Evolutionary conservation across 2,113 vertebrate genomes (phyloP), one percentile per base, ranked within the genome.

Genomic region (Leptobrachium leishanense): DNA sequence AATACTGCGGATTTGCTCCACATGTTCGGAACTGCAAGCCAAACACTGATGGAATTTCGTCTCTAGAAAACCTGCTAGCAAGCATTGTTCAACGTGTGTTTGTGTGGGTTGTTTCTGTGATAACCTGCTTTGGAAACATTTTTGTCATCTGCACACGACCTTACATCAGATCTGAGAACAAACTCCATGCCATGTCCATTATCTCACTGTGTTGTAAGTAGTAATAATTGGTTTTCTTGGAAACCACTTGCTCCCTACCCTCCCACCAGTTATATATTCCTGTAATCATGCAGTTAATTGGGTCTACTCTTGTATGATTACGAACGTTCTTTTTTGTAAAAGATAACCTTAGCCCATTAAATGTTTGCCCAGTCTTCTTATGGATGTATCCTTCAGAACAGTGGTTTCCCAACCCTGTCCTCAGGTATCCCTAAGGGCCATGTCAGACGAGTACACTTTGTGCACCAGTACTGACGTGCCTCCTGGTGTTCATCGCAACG

Each of bases 181-280:
- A 96, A 82, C 94, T 96, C 39, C 96, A 98, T 0, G 95, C 94
- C 82, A 92, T 97, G 92, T 98, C 95, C 77, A 98, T 99, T 89
- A 94, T 98, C 84, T 98, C 97, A 63, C 95, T 99, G 77, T 99
- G 97, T 91, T 99, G 97, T 99, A 88, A 98, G 96, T 97, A 92
- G 15, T 13, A 54, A 77, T 15, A 59, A 59, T 1, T 4, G 6
- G 10, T 59, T 13, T 59, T 12, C 13, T 13, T 59, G 13, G 55
- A 59, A 59, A 59, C 3, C 55, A 59, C 11, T 59, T 59, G 55
- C 9, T 11, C 6, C 6, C 50, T n/a, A 31, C 20, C 20, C 20
- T 31, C 20, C 20, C 20, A 31, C 20, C 20, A 31, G 10, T 59
- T 59, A 59, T 15, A 59, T 8, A 50, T 5, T 50, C 4, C 46